phyloP scores from a whole-genome alignment of 2,797 vertebrate genomes.

The Chloroceryle inda region DNA sequence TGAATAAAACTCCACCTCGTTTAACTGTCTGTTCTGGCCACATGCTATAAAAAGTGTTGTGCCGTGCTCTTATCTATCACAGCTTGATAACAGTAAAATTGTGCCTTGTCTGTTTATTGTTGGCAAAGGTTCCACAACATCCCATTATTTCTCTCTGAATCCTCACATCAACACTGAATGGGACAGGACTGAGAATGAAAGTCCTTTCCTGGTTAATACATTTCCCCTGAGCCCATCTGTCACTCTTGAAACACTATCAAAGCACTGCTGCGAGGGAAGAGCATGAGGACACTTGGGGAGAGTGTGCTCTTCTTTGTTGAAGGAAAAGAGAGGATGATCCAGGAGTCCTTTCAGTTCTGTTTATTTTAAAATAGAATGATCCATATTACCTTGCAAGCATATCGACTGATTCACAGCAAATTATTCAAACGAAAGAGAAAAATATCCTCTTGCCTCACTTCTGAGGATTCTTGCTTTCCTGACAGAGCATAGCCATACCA shows the following conservation, averaged over 20 bases:
- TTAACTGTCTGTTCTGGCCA: not conserved
- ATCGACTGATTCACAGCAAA: not conserved
- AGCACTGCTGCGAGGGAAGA: not conserved
- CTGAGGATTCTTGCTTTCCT: not conserved
- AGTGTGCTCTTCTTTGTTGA: not conserved
- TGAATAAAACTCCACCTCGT: not conserved
- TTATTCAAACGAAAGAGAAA: not conserved
- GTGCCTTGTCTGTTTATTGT: not conserved
- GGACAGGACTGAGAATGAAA: conserved; percentile 29
- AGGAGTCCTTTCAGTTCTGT: not conserved
- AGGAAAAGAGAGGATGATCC: not conserved
- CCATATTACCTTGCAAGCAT: not conserved
- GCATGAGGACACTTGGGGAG: not conserved
- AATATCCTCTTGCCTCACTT: not conserved
- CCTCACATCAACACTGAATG: not conserved
- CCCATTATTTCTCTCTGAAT: conserved; percentile 7
- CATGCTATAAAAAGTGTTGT: not conserved
- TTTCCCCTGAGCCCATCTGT: conserved; percentile 11
- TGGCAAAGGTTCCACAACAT: conserved; percentile 27
- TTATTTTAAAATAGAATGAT: conserved; percentile 18
- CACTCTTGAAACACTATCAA: not conserved
- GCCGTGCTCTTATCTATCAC: not conserved
- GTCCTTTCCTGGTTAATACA: not conserved
- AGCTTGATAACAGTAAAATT: not conserved
- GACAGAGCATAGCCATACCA: not conserved